Evolutionary conservation across 2,888 invertebrate genomes (phyloP).

Genomic region (Synergus gifuensis): DNA sequence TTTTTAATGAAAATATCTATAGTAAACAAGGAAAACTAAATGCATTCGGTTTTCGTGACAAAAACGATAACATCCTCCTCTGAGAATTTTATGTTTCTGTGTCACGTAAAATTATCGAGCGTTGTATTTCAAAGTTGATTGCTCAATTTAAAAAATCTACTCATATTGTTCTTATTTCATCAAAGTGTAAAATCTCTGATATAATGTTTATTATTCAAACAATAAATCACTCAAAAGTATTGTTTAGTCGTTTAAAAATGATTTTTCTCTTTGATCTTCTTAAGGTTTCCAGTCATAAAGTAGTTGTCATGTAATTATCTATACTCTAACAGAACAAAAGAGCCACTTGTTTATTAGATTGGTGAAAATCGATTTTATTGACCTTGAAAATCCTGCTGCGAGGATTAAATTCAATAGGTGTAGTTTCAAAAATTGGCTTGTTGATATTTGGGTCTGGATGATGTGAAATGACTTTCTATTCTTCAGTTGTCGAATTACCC

Average conservation of each 20-base stretch:
- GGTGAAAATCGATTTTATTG: not conserved
- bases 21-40: conserved; percentile 3
- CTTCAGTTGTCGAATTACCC: conserved; percentile 2
- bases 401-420: not conserved
- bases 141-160: not conserved
- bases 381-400: not conserved
- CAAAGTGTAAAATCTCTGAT: not conserved
- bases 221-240: no score
- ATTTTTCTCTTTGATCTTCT: no score
- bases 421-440: not conserved
- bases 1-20: not conserved
- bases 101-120: conserved; percentile 10
- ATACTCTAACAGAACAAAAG: not conserved
- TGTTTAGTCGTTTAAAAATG: no score
- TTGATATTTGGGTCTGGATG: not conserved
- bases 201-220: not conserved
- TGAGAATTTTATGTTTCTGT: conserved; percentile 21
- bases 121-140: not conserved
- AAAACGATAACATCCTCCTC: conserved; percentile 25
- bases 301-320: not conserved
- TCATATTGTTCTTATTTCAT: not conserved
- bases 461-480: not conserved
- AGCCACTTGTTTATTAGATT: not conserved
- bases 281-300: no score
- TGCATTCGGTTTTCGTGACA: conserved; percentile 24